Evolutionary conservation across 2,113 vertebrate species (phyloP).

Genomic region (Perognathus longimembris): DNA sequence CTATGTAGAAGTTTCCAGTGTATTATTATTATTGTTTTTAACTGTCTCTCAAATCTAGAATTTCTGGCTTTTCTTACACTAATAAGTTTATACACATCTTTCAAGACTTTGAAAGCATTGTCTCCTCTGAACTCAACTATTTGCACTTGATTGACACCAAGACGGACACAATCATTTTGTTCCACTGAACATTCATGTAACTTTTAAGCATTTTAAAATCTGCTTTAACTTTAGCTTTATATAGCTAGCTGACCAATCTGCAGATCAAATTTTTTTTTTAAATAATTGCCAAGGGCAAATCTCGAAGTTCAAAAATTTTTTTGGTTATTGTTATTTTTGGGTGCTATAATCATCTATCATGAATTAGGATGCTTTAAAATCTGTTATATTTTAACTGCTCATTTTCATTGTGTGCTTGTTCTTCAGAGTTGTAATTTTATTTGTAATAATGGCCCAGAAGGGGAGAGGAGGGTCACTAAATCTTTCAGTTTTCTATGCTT

Average conservation of each 20-base stretch:
- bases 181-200: not conserved
- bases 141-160: slow-evolving; percentile 7
- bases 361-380: not conserved
- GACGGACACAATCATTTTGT: not conserved
- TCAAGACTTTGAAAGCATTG: not conserved
- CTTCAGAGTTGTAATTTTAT: not conserved
- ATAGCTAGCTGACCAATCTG: not conserved
- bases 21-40: not conserved
- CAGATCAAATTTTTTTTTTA: not conserved
- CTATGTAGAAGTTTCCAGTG: not conserved
- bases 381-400: slow-evolving; percentile 19
- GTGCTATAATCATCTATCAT: not conserved
- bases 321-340: too few species aligned
- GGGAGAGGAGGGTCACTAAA: not conserved
- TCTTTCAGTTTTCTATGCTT: not conserved
- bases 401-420: not conserved
- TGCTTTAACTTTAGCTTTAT: slow-evolving; percentile 29
- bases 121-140: not conserved
- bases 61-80: not conserved
- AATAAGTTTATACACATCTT: not conserved
- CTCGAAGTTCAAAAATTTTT: too few species aligned
- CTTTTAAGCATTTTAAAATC: not conserved
- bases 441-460: not conserved
- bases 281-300: not conserved
- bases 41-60: not conserved